A percentile compares a stretch with the other conserved stretches of the same genome.
phyloP scores from a whole-genome alignment of 1,140 invertebrate species.

The Sinonovacula constricta region DNA sequence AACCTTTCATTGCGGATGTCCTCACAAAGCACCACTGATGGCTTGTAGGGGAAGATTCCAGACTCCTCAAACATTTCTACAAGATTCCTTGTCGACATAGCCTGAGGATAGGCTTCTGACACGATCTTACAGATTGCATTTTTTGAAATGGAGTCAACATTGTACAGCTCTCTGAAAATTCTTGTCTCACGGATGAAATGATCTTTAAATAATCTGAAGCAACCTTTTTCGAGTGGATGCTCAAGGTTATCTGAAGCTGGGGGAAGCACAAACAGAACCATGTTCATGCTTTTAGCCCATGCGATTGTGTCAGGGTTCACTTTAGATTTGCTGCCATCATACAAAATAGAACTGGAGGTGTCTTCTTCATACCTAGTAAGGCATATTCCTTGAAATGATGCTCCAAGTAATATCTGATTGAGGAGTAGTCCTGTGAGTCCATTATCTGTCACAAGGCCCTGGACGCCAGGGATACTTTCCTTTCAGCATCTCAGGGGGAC shows the following conservation, averaged over 20 bases:
- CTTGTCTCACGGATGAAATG: slow-evolving; percentile 41
- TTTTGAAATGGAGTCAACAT: slow-evolving; percentile 35
- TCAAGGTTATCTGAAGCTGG: slow-evolving; percentile 25
- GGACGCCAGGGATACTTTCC: slow-evolving; percentile 46
- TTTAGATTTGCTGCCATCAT: slow-evolving; percentile 45
- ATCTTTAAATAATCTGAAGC: slow-evolving; percentile 37
- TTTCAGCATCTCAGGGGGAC: slow-evolving; percentile 24
- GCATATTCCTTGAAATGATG: slow-evolving; percentile 38
- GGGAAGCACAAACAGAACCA: slow-evolving; percentile 45
- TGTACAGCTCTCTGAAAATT: slow-evolving; percentile 45
- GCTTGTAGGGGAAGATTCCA: slow-evolving; percentile 41
- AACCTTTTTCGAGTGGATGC: slow-evolving; percentile 37
- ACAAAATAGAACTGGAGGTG: slow-evolving; percentile 37
- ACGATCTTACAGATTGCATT: slow-evolving; percentile 47
- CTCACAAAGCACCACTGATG: slow-evolving; percentile 35
- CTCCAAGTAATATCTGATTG: slow-evolving; percentile 43
- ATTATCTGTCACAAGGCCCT: slow-evolving; percentile 35
- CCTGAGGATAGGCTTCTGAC: slow-evolving; percentile 35
- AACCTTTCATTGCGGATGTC: slow-evolving; percentile 39
- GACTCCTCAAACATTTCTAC: slow-evolving; percentile 47
- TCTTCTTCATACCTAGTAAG: slow-evolving; percentile 26
- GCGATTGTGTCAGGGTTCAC: slow-evolving; percentile 43
- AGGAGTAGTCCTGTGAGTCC: slow-evolving; percentile 39
- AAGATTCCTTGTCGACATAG: slow-evolving; percentile 38
- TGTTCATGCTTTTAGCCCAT: slow-evolving; percentile 42